A percentile compares a stretch with the other conserved stretches of the same genome.
phyloP scores from a whole-genome alignment of 2,113 vertebrate species.

The Psittacus erithacus region DNA sequence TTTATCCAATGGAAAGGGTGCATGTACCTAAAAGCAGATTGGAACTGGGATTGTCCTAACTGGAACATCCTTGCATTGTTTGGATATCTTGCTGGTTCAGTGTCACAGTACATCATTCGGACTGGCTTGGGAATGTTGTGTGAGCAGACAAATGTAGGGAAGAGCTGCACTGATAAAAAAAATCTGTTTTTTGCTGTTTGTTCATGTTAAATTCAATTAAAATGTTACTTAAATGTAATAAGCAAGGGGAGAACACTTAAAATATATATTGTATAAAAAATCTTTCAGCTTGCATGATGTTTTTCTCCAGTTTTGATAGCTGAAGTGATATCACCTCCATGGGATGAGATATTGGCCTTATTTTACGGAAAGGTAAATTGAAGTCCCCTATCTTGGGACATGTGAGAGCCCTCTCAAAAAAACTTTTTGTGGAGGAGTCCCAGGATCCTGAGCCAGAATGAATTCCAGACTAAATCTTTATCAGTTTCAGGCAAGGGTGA shows the following conservation, averaged over 20 bases:
- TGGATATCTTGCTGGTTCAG: background rate
- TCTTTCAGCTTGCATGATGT: background rate
- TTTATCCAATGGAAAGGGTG: background rate
- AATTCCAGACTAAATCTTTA: background rate
- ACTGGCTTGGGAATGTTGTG: background rate
- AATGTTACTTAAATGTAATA: background rate
- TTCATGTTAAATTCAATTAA: background rate
- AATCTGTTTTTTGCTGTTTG: background rate
- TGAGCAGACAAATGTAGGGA: background rate
- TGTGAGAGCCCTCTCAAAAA: background rate
- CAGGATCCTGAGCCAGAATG: background rate
- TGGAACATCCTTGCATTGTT: background rate
- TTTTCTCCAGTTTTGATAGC: background rate
- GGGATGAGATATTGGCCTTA: background rate
- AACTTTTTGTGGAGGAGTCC: background rate
- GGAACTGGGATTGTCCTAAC: background rate
- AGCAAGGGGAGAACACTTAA: background rate
- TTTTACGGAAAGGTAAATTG: background rate
- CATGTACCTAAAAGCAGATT: fast-evolving
- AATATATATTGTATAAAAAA: background rate
- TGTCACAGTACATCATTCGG: fast-evolving
- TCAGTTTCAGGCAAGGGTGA: background rate
- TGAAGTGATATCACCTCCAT: background rate
- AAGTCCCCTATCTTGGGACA: fast-evolving
- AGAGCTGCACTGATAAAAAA: background rate